Evolutionary conservation across 2,797 vertebrate species (phyloP), one percentile per base, ranked within the genome.

Genomic region (Pseudochaenichthys georgianus): DNA sequence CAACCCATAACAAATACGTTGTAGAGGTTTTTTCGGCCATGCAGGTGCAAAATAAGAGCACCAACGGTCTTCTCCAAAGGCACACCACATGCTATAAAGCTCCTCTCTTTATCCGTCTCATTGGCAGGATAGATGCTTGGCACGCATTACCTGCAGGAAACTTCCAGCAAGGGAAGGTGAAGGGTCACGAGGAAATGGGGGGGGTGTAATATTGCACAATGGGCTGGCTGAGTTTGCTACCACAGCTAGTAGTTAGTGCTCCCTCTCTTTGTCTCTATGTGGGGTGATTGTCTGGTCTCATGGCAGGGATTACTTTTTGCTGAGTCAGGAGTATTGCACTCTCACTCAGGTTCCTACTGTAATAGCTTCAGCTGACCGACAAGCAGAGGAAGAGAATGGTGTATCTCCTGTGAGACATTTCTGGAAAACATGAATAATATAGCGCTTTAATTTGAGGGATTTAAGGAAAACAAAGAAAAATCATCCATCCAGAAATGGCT

Each of bases 141-240:
- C 64, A n/a, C 31, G 1, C 48, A 38, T 41, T 81, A 79, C 75
- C 78, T 86, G 81, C 84, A 88, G 85, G 87, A 90, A 92, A 72
- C 85, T 34, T 75, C 43, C 2, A 63, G 70, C 66, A n/a, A 55
- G 31, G 77, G 85, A 73, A 85, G 87, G 84, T 89, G 82, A 87
- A 80, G 67, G 87, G 85, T 92, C 88, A 87, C 81, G 81, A 88
- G 93, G 93, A 94, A 93, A 61, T 73, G 60, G 74, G 71, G 74
- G 74, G 62, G 64, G 71, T 78, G 75, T 80, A 55, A 84, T 79
- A 23, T 43, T 82, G 83, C 87, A 94, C 94, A 93, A 94, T 89
- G 83, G 86, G 47, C 64, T 71, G 78, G 68, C 85, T 73, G 81
- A 86, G 82, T 73, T 77, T 58, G 75, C 77, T 4, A 59, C 43